These are phyloP conservation scores for Micronycteris hirsuta DNA, from an alignment of 2,113 vertebrate genomes.

Conservation along the genomic window DNA sequence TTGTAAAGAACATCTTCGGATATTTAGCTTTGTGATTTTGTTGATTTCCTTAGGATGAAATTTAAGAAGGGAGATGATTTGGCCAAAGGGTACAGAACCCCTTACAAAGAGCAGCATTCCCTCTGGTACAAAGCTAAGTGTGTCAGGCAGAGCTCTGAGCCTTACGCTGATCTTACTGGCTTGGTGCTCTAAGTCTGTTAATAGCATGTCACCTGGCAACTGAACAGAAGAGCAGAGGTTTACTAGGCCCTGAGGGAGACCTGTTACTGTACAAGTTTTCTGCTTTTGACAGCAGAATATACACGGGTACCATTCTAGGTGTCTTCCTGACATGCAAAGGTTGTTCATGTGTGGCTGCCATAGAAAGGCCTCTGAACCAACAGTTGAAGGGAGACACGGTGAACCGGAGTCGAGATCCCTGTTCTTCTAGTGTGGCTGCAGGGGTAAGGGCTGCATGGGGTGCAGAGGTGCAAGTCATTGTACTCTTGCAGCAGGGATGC, in stretches of 20 bases:
- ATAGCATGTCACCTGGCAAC: conserved; percentile 25
- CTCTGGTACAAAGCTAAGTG: background rate
- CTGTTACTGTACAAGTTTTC: background rate
- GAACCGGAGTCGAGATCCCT: background rate
- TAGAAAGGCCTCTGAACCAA: background rate
- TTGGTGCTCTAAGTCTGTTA: background rate
- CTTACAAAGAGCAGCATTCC: background rate
- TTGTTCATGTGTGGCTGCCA: background rate
- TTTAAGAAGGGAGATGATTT: background rate
- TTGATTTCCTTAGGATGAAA: conserved; percentile 5
- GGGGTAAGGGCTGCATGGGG: background rate
- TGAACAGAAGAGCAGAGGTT: conserved; percentile 4
- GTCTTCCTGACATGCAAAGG: background rate
- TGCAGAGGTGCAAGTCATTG: background rate
- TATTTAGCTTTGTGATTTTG: conserved; percentile 36
- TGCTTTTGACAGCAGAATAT: background rate
- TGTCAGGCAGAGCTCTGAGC: background rate
- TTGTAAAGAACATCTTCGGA: background rate
- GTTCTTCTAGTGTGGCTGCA: background rate
- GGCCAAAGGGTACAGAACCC: background rate
- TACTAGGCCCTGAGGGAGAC: background rate
- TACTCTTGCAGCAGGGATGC: background rate
- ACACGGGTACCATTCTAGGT: background rate
- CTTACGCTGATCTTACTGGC: background rate
- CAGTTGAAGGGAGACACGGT: background rate